Base-by-base conservation (phyloP, 2,797 vertebrate genomes). In the Aplochiton taeniatus region DNA sequence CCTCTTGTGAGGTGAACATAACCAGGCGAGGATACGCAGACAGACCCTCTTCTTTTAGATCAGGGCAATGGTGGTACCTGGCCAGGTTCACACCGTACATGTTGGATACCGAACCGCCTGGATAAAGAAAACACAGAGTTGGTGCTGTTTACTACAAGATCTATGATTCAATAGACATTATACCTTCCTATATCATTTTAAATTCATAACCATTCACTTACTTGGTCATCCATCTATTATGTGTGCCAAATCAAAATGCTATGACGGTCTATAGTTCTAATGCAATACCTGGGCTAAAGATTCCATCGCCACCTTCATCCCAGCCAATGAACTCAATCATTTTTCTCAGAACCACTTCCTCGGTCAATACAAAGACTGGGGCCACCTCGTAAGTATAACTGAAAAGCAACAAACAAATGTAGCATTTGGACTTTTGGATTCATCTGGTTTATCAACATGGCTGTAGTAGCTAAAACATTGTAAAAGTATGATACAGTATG, bases 331-430 rank as follows among this genome's bases (percentile, higher is more conserved):
- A 85, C 78, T 94, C 90, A 74, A 93, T 92, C 92, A 95, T 94
- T 88, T 94, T 95, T 85, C 86, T 93, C 83, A 95, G 83, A 73
- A 95, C 91, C 10, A 84, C 88, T 66, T 95, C 92, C 80, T 95
- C 95, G 72, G 91, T 91, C 84, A 95, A 83, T 42, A 92, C 85
- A 85, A 95, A 95, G 73, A 95, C 94, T 55, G 94, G 95, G n/a
- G 93, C 92, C 69, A 95, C 91, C 85, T 96, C 94, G 72, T 93
- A 96, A 0, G 93, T 96, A 61, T 95, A 95, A 53, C 95, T 96
- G 81, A 77, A 52, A 47, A 48, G 14, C 13, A 55, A 18, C 3
- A 53, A 31, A 31, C 31, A 31, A 31, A 31, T 31, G 31, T 31
- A 3, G 31, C 31, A 31, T 31, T 6, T 3, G 31, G 31, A 31